Conservation (phyloP, 2,888 invertebrate genomes). For the Icerya purchasi region DNA sequence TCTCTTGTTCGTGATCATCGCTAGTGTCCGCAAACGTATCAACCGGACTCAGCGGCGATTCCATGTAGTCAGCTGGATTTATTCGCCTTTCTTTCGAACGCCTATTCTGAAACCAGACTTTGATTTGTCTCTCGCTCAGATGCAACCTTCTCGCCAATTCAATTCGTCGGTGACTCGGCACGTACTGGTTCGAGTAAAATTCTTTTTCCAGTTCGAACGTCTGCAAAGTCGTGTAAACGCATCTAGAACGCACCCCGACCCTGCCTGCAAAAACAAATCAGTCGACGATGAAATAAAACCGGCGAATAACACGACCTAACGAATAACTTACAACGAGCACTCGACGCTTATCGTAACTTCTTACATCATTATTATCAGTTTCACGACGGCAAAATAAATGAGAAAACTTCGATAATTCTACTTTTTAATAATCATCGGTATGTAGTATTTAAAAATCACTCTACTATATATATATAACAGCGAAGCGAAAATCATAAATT, state of each 20-base stretch:
- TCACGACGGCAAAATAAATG: too few relatives aligned
- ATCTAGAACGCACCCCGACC: conserved; percentile 8
- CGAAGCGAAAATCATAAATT: too few relatives aligned
- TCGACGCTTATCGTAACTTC: too few relatives aligned
- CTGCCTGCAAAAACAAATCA: conserved; percentile 3
- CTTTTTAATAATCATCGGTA: too few relatives aligned
- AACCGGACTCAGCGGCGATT: conserved; percentile 1
- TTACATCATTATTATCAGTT: too few relatives aligned
- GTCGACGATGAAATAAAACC: neutral
- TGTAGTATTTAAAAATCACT: too few relatives aligned
- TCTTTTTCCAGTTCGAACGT: conserved; percentile 13
- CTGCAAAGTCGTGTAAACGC: conserved; percentile 10
- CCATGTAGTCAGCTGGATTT: conserved; percentile 13
- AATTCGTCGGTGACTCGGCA: conserved; percentile 10
- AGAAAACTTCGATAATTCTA: too few relatives aligned
- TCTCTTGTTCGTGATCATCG: conserved; percentile 12
- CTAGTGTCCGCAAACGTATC: conserved; percentile 10
- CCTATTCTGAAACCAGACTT: conserved; percentile 21
- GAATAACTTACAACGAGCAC: too few relatives aligned
- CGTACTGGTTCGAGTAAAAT: conserved; percentile 10
- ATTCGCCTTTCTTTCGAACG: conserved; percentile 20
- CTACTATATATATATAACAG: too few relatives aligned
- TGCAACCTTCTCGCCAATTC: conserved; percentile 9
- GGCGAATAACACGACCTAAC: too few relatives aligned
- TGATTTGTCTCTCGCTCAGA: conserved; percentile 15